phyloP scores from a whole-genome alignment of 2,113 vertebrate genomes.

The Cnemophilus loriae region DNA sequence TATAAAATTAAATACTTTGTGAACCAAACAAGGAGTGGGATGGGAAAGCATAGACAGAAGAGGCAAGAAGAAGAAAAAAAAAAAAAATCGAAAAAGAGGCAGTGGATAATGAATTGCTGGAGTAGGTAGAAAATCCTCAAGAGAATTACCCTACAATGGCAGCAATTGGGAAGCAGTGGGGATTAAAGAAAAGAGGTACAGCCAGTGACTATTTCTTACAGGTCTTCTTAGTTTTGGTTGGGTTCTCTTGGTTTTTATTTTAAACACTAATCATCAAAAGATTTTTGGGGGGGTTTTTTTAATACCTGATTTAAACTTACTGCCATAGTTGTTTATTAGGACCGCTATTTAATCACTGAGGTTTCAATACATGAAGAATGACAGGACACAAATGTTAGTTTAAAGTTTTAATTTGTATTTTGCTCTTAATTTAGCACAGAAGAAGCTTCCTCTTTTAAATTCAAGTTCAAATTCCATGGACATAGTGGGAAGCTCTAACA shows the following conservation, averaged over 20 bases:
- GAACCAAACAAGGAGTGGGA: neutral
- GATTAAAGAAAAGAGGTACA: neutral
- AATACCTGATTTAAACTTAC: neutral
- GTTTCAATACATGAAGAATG: neutral
- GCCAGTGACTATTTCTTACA: neutral
- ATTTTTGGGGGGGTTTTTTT: neutral
- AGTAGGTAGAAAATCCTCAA: neutral
- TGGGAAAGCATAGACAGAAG: neutral
- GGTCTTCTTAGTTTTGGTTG: neutral
- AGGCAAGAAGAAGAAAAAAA: neutral
- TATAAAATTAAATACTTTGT: neutral
- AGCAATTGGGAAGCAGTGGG: neutral
- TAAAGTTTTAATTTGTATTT: neutral
- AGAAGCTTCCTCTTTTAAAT: neutral
- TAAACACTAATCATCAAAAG: neutral
- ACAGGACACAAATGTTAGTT: neutral
- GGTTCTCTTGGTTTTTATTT: neutral
- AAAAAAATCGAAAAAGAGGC: no score
- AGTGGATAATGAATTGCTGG: neutral
- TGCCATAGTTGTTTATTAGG: neutral
- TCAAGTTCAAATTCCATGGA: neutral
- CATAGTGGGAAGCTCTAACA: neutral
- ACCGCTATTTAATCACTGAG: neutral
- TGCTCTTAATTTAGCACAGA: neutral
- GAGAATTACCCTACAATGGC: neutral